phyloP scores from a whole-genome alignment of 2,797 vertebrate species.

The Lacerta agilis region DNA sequence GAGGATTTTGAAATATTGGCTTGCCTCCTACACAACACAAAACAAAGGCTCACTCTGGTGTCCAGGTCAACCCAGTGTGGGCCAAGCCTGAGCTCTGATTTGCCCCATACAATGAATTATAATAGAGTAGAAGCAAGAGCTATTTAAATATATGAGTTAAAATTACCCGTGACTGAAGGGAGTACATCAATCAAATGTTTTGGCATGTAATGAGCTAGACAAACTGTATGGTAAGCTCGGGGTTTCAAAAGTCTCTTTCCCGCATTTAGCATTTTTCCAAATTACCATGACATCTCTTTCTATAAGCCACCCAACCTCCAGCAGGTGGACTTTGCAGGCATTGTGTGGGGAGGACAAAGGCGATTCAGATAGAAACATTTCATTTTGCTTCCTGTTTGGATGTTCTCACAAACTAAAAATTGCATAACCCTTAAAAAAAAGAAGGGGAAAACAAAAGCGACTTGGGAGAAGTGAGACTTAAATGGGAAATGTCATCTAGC shows the following conservation, averaged over 20 bases:
- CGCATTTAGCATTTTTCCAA: constrained; percentile 82
- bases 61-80: constrained; percentile 73
- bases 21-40: constrained; percentile 73
- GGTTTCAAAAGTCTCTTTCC: constrained; percentile 77
- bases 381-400: constrained; percentile 77
- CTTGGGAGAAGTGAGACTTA: constrained; percentile 48
- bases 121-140: constrained; percentile 84
- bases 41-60: constrained; percentile 76
- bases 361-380: constrained; percentile 73
- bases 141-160: constrained; percentile 91
- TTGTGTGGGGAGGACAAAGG: constrained; percentile 80
- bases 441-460: constrained; percentile 40
- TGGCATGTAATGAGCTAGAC: constrained; percentile 84
- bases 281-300: constrained; percentile 84
- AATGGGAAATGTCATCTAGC: not conserved
- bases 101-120: constrained; percentile 86
- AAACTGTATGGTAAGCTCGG: constrained; percentile 77
- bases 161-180: constrained; percentile 92
- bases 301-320: constrained; percentile 87
- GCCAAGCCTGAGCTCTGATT: constrained; percentile 77
- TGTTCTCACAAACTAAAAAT: constrained; percentile 67
- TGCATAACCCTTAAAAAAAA: not conserved
- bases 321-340: constrained; percentile 86
- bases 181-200: constrained; percentile 92
- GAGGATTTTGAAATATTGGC: constrained; percentile 82